Evolutionary conservation across 2,888 invertebrate species (phyloP), one percentile per base, ranked within the genome.

Genomic region (Abrostola tripartita): DNA sequence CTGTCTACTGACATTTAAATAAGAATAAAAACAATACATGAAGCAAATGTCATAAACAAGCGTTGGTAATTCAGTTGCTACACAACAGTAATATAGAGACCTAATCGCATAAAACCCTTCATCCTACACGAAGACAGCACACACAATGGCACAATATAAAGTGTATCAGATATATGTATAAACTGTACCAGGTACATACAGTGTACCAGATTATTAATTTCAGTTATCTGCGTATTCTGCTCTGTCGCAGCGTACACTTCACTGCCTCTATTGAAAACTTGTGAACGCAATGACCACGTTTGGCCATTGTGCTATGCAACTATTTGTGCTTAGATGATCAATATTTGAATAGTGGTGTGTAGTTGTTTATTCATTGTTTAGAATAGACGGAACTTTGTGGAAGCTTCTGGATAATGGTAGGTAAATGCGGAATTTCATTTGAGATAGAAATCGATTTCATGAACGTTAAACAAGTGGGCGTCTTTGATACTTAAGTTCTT

Each of bases 251-350:
- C 61, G 52, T 61, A 70, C 79, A 76, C 73, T 81, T 70, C 74
- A 74, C 59, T 76, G 79, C 38, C 36, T 63, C 71, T 68, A 80
- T 82, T 80, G 70, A 75, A 77, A 77, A 73, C 69, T 69, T 65
- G 71, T 52, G 57, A 60, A 47, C 41, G 64, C 52, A 63, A 41
- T 38, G 64, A 53, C 49, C 58, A 64, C 44, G 58, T 50, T 60
- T 60, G 37, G 56, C 62, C 52, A 74, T 73, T 73, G 74, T 73
- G 64, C 68, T 68, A 68, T 68, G 72, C 73, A 72, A 55, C 64
- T 64, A 59, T 57, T 72, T 72, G 73, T 52, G 72, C 64, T 72
- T 68, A 73, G 73, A 72, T 68, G 71, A 72, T 72, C 73, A 73
- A 72, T 72, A 72, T 59, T 73, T 58, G 72, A 73, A 73, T 73